These are phyloP conservation scores for Tychaedon coryphoeus DNA, from an alignment of 2,113 vertebrate species.

Conservation along the genomic window DNA sequence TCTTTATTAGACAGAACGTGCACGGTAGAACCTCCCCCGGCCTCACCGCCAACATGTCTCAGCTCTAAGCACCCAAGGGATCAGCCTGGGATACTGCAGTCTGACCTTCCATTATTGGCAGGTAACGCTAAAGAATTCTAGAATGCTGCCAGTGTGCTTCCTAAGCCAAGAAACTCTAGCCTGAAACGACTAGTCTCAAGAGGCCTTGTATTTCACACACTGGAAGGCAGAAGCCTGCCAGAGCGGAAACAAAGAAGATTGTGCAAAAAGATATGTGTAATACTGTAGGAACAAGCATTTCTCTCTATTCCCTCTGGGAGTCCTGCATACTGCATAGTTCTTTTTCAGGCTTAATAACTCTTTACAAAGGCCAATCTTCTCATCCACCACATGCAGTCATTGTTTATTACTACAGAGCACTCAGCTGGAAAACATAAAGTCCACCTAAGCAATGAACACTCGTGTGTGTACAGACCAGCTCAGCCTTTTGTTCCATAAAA, in stretches of 20 bases:
- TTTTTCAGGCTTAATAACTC: constrained; percentile 1
- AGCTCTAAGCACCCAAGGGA: neutral
- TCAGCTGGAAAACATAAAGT: neutral
- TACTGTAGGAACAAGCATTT: neutral
- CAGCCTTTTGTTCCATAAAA: neutral
- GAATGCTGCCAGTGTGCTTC: constrained; percentile 30
- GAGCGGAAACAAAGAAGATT: constrained; percentile 51
- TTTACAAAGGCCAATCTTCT: neutral
- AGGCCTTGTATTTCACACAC: constrained; percentile 34
- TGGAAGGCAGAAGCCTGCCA: constrained; percentile 39
- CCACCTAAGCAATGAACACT: neutral
- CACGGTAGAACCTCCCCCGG: neutral
- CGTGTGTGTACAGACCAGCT: neutral
- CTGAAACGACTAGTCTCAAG: constrained; percentile 44
- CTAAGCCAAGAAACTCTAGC: constrained; percentile 47
- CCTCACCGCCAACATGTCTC: neutral
- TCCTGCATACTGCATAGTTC: neutral
- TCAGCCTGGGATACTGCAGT: neutral
- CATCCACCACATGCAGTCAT: neutral
- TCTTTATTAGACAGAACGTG: neutral
- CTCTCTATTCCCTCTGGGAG: neutral
- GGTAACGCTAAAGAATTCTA: constrained; percentile 52
- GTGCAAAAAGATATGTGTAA: constrained; percentile 20
- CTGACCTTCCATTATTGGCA: constrained; percentile 47
- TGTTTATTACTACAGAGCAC: constrained; percentile 2